Evolutionary conservation across 2,797 vertebrate species (phyloP), one percentile per base, ranked within the genome.

Genomic region (Heteromormyrus szaboi): DNA sequence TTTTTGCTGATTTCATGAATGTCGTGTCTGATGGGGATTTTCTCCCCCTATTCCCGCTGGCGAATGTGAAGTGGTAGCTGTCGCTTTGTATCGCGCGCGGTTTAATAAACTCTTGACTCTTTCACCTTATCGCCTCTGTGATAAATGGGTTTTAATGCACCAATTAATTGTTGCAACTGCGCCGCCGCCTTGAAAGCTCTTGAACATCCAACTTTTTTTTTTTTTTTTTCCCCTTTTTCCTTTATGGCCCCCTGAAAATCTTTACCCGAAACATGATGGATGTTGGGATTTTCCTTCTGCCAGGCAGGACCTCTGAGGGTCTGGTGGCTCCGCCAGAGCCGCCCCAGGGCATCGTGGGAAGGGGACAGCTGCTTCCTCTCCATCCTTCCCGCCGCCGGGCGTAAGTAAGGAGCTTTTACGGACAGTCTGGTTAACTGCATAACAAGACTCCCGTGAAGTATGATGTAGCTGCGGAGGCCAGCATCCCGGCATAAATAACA

Each of bases 91-190:
- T 90, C 88, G 81, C 90, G 91, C 9, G 92, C 92, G 93, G 94
- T 94, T 93, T 96, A 96, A 96, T 96, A 96, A 96, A 96, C 95
- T 94, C 94, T 95, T 94, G 95, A 95, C 94, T 95, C 95, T 95
- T 95, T 95, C 95, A 95, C 94, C 95, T 95, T 94, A 95, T 95
- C 95, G 93, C 92, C 9, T 90, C 91, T 88, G 88, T 95, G 94
- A 96, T 96, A 92, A 95, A 95, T 95, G 95, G 94, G 93, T 94
- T 95, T 94, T 92, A 92, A 92, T 89, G 89, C 91, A 94, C 93
- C 94, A 93, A 95, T 95, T 95, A 95, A 95, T 95, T 93, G 93
- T 93, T 91, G 50, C 90, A 90, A 93, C 93, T 92, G 91, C 92
- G 90, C 90, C 85, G 91, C 88, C 88, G 91, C 91, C 89, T 91